These are phyloP conservation scores for Alouatta palliata DNA, from an alignment of 2,113 vertebrate species.

Conservation along the genomic window DNA sequence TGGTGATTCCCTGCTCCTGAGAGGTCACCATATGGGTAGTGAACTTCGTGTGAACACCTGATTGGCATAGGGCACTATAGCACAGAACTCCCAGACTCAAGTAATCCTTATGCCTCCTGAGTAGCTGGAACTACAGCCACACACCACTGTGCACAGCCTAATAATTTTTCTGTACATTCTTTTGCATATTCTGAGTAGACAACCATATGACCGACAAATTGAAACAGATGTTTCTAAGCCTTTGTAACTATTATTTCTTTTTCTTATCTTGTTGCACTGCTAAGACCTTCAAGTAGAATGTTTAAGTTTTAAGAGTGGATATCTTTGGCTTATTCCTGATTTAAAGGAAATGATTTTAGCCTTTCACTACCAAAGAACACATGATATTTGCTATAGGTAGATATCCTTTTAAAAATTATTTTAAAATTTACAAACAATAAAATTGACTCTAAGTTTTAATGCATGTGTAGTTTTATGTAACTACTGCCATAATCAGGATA, in stretches of 20 bases:
- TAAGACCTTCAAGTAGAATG: neutral
- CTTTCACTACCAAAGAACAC: neutral
- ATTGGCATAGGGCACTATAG: too few species aligned
- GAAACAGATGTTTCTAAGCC: neutral
- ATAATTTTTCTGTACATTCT: neutral
- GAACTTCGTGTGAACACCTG: too few species aligned
- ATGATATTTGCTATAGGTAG: neutral
- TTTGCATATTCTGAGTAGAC: neutral
- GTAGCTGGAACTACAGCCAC: too few species aligned
- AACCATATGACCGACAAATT: neutral
- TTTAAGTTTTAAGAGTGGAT: neutral
- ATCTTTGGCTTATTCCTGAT: neutral
- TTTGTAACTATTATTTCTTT: neutral
- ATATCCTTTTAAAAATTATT: neutral
- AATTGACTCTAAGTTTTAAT: conserved; percentile 3
- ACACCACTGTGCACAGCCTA: too few species aligned
- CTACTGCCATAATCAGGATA: neutral
- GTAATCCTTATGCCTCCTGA: too few species aligned
- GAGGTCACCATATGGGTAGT: too few species aligned
- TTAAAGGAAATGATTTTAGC: neutral
- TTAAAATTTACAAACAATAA: neutral
- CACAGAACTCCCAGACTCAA: too few species aligned
- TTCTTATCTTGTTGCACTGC: neutral
- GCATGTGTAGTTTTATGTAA: neutral
- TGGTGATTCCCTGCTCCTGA: too few species aligned